Evolutionary conservation across 2,888 invertebrate species (phyloP), one percentile per base, ranked within the genome.

Genomic region (Metalampra italica): DNA sequence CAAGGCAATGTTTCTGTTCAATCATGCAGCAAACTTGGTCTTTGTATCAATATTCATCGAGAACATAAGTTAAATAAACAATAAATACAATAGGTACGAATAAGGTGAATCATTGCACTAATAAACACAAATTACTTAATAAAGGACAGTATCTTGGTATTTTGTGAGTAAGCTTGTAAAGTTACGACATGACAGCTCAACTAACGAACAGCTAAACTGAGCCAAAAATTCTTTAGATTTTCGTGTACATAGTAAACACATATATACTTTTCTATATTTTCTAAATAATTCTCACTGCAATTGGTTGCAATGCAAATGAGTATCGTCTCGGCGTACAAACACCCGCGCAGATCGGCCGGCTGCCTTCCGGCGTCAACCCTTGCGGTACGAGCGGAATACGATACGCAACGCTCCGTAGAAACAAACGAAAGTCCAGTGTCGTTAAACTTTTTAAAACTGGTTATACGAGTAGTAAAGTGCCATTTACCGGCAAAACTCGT

Each of bases 401-500:
- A 75, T 68, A 39, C 29, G 15, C 37, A 36, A 36, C 30, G 12
- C 9, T 42, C 60, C 62, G 55, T 56, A 60, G 62, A 59, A 61
- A 59, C 64, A 64, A 59, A 72, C 57, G 67, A 70, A 71, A 67
- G 71, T 62, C 58, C 54, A 49, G 45, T 48, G 53, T 46, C 52
- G 44, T 50, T 12, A 37, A 45, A 47, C 52, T 47, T 51, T 60
- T 63, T 68, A 74, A 72, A 78, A 80, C 78, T 66, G 70, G 80
- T 77, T 76, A 67, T 69, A n/a, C n/a, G n/a, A n/a, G n/a, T n/a
- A 64, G 69, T 60, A 69, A 68, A 70, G 71, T 73, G 59, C 60
- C 68, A 71, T 69, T 72, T 74, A 70, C 73, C 62, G 64, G 69
- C 62, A 71, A 63, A 67, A 63, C 65, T 61, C 68, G 78, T 74